Base-by-base conservation (phyloP, 2,797 vertebrate genomes). In the Catostomus latipinnis region DNA sequence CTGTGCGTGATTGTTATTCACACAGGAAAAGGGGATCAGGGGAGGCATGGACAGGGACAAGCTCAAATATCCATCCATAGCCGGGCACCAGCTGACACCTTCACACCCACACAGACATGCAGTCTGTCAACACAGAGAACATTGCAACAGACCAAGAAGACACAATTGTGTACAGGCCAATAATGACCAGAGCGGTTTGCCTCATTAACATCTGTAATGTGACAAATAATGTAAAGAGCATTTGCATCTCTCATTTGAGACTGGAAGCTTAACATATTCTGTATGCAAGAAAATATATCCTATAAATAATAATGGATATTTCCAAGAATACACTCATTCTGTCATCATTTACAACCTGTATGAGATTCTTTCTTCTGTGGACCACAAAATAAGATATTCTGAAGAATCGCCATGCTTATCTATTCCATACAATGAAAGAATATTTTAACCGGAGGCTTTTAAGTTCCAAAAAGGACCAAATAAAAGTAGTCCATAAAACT, bases 1-100 rank as follows among this genome's bases (percentile, higher is more conserved):
- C 57, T 66, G n/a, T 68, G 77, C 56, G 54, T 34, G 34, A 46
- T 73, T 14, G 71, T 65, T 56, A 76, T 74, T 53, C 8, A 4
- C 71, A 67, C 48, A 82, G 80, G 76, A 82, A 84, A 76, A 22
- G 49, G 45, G 73, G 75, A 82, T 82, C 68, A 68, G 46, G 56
- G 46, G 12, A 78, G 66, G 65, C 46, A 65, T 48, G 46, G 7
- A 70, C n/a, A 74, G 48, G 75, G 56, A 63, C 8, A 2, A 45
- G 71, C 75, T 69, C 54, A 60, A 70, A 63, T 80, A 57, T 70
- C 79, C 43, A 34, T 74, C 49, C 12, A 16, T n/a, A 66, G 57
- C 71, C 34, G 16, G 57, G 49, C 72, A 69, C 79, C 79, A 73
- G 65, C 74, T 76, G 74, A 76, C 50, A 56, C 68, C n/a, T 6